phyloP scores from a whole-genome alignment of 1,140 invertebrate species.

The Cotesia typhae region DNA sequence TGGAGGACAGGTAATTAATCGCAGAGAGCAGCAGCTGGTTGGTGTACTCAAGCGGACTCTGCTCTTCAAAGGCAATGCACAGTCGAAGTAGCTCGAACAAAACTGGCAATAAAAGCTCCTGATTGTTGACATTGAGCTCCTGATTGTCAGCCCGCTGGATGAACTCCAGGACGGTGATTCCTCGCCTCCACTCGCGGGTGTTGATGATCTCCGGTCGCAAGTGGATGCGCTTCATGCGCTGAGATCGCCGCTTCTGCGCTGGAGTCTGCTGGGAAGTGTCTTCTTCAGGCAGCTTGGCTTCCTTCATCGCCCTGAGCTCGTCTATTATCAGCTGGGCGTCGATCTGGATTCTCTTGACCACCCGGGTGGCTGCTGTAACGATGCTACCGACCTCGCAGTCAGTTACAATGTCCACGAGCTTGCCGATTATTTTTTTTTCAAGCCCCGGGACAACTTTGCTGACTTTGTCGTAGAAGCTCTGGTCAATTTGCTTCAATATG shows the following conservation, averaged over 20 bases:
- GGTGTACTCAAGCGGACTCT: conserved; percentile 85
- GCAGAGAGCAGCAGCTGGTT: conserved; percentile 86
- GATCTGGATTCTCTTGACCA: conserved; percentile 76
- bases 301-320: conserved; percentile 70
- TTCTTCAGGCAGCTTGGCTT: conserved; percentile 50
- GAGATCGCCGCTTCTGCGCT: conserved; percentile 52
- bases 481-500: conserved; percentile 68
- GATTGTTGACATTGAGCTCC: conserved; percentile 66
- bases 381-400: conserved; percentile 64
- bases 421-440: conserved; percentile 54
- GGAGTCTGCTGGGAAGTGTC: conserved; percentile 23
- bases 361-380: conserved; percentile 69
- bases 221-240: conserved; percentile 43
- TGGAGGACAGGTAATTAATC: conserved; percentile 72
- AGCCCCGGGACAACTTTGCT: conserved; percentile 42
- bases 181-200: conserved; percentile 77
- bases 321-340: conserved; percentile 71
- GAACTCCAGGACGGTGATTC: conserved; percentile 82
- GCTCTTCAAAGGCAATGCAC: conserved; percentile 82
- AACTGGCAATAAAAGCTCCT: conserved; percentile 73
- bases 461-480: conserved; percentile 59
- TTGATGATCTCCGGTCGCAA: conserved; percentile 68
- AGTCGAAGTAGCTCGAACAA: conserved; percentile 84
- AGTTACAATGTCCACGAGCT: conserved; percentile 58
- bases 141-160: conserved; percentile 81